Percentiles rank a stretch among this genome's conserved stretches.
Conservation (phyloP, 1,140 invertebrate species). For the Drosophila repletoides region DNA sequence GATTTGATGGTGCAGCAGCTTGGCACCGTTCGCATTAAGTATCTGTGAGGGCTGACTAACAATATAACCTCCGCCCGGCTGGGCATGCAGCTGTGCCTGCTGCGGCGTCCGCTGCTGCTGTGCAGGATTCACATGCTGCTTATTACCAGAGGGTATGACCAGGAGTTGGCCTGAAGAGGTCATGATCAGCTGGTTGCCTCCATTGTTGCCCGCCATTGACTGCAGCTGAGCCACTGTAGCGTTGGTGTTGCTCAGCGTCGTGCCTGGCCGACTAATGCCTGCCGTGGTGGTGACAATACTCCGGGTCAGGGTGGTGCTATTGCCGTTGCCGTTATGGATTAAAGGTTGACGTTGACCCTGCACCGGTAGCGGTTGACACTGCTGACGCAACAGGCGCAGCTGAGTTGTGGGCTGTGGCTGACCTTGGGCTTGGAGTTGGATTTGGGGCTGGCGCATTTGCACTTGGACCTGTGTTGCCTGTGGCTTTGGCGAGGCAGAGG, state of each 20-base stretch:
- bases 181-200: conserved; percentile 77
- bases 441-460: conserved; percentile 82
- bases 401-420: conserved; percentile 85
- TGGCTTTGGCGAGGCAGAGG: conserved; percentile 45
- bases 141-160: conserved; percentile 83
- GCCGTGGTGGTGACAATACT: conserved; percentile 60
- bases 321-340: conserved; percentile 35
- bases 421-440: conserved; percentile 83
- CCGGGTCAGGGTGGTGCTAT: conserved; percentile 45
- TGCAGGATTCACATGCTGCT: conserved; percentile 34
- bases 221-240: conserved; percentile 56
- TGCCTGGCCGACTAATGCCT: conserved; percentile 42
- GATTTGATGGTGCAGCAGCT: conserved; percentile 81
- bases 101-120: conserved; percentile 39
- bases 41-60: conserved; percentile 66
- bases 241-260: conserved; percentile 29
- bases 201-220: conserved; percentile 39
- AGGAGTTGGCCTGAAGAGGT: conserved; percentile 82
- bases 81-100: conserved; percentile 43
- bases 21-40: conserved; percentile 59
- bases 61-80: conserved; percentile 63
- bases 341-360: conserved; percentile 32
- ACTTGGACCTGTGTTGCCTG: conserved; percentile 47
- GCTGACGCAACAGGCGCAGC: conserved; percentile 33
- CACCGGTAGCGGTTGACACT: conserved; percentile 23